These are phyloP conservation scores for Typhlichthys eigenmanni DNA, from an alignment of 2,797 vertebrate species.

Conservation along the genomic window DNA sequence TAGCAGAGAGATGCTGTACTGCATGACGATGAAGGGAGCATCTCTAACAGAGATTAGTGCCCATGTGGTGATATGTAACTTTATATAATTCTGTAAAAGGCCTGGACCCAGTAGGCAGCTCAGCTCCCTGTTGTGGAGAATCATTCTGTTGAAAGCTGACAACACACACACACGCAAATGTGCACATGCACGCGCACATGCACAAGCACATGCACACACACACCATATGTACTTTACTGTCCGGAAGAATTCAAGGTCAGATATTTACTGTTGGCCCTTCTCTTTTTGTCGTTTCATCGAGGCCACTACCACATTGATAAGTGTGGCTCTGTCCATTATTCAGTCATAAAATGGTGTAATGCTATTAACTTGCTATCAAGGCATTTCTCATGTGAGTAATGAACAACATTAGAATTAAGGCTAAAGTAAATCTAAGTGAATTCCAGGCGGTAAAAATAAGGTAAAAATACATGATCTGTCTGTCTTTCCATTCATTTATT, in stretches of 20 bases:
- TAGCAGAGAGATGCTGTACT: neutral
- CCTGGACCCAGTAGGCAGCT: conserved; percentile 36
- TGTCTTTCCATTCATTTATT: conserved; percentile 22
- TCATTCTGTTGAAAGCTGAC: conserved; percentile 44
- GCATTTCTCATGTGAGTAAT: conserved; percentile 18
- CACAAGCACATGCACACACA: no score
- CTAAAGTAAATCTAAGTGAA: conserved; percentile 16
- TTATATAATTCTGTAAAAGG: conserved; percentile 43
- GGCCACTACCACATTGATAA: conserved; percentile 34
- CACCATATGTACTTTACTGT: conserved; percentile 4
- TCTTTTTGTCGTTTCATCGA: conserved; percentile 39
- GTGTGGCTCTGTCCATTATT: conserved; percentile 24
- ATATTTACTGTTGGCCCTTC: conserved; percentile 44
- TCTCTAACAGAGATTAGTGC: neutral
- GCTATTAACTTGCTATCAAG: conserved; percentile 6
- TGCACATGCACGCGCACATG: no score
- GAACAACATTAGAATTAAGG: conserved; percentile 12
- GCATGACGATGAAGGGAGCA: neutral
- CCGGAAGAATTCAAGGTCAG: conserved; percentile 41
- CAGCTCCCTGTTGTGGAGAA: conserved; percentile 27
- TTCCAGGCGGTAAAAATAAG: conserved; percentile 21
- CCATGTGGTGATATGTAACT: conserved; percentile 6
- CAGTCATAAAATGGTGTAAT: conserved; percentile 22
- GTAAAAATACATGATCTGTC: conserved; percentile 20
- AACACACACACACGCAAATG: conserved; percentile 34